phyloP scores from a whole-genome alignment of 2,888 invertebrate species.

The Idaea straminata region DNA sequence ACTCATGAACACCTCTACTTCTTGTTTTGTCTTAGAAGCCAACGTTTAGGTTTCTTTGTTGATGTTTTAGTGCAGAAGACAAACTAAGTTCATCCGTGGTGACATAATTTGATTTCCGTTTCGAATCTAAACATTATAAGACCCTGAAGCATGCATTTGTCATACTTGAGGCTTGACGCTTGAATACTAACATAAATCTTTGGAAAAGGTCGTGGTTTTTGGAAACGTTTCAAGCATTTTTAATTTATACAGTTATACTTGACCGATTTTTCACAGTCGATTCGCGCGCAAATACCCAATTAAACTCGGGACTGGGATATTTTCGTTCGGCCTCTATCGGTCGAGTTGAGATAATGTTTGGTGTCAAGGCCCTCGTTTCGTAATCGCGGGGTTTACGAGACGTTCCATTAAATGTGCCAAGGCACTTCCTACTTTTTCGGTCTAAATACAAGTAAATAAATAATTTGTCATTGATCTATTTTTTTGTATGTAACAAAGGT shows the following conservation, averaged over 20 bases:
- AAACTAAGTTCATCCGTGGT: background rate
- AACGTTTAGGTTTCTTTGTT: conserved; percentile 18
- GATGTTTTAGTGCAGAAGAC: conserved; percentile 16
- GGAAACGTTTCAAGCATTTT: conserved; percentile 55
- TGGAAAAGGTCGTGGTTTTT: conserved; percentile 47
- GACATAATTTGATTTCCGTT: background rate
- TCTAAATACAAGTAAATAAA: conserved; percentile 38
- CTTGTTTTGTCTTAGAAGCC: conserved; percentile 52
- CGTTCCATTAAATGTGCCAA: conserved; percentile 58
- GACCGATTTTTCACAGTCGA: conserved; percentile 67
- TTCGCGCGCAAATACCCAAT: conserved; percentile 57
- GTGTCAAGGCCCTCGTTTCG: conserved; percentile 73
- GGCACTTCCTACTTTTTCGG: conserved; percentile 59
- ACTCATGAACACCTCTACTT: conserved; percentile 41
- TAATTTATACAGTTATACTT: conserved; percentile 54
- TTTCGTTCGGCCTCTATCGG: conserved; percentile 71
- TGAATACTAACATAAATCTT: conserved; percentile 17
- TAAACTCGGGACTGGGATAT: conserved; percentile 61
- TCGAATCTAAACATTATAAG: background rate
- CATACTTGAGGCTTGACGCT: background rate
- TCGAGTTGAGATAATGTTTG: conserved; percentile 70
- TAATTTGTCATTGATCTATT: conserved; percentile 32
- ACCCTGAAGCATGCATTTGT: background rate
- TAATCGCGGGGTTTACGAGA: conserved; percentile 53
- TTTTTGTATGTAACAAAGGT: conserved; percentile 10